phyloP scores from a whole-genome alignment of 2,888 invertebrate genomes.

The Dryococelus australis region DNA sequence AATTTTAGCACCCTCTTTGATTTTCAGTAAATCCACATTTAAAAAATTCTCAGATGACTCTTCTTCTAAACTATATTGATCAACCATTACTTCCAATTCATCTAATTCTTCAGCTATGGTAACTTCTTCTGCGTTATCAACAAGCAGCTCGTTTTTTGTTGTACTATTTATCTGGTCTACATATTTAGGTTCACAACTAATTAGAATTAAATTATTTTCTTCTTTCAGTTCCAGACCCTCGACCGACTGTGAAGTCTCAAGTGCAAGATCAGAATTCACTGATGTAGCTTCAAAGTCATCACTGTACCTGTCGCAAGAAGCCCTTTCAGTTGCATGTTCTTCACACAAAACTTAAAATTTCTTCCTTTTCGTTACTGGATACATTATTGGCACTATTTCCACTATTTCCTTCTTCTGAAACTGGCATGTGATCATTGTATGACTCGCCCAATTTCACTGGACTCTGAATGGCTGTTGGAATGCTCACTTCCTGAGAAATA shows the following conservation, averaged over 20 bases:
- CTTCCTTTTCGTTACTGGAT: neutral
- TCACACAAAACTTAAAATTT: neutral
- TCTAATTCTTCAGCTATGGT: neutral
- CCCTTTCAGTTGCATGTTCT: neutral
- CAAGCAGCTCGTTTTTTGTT: neutral
- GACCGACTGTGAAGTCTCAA: neutral
- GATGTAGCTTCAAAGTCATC: neutral
- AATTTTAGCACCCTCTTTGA: neutral
- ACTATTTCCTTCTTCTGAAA: neutral
- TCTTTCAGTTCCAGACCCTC: neutral
- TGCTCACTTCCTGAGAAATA: slow-evolving; percentile 43
- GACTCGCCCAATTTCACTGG: slow-evolving; percentile 26
- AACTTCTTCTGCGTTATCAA: neutral
- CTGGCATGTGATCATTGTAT: slow-evolving; percentile 12
- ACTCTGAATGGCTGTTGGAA: slow-evolving; percentile 43
- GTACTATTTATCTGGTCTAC: neutral
- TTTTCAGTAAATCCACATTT: neutral
- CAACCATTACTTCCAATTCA: neutral
- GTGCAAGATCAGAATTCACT: neutral
- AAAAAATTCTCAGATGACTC: neutral
- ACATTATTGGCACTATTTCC: neutral
- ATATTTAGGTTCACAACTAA: neutral
- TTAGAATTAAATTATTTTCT: neutral
- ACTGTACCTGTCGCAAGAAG: neutral
- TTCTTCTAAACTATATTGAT: neutral